A percentile compares a stretch with the other conserved stretches of the same genome.
Conservation (phyloP, 2,888 invertebrate genomes). For the Drosophila villosipedis region DNA sequence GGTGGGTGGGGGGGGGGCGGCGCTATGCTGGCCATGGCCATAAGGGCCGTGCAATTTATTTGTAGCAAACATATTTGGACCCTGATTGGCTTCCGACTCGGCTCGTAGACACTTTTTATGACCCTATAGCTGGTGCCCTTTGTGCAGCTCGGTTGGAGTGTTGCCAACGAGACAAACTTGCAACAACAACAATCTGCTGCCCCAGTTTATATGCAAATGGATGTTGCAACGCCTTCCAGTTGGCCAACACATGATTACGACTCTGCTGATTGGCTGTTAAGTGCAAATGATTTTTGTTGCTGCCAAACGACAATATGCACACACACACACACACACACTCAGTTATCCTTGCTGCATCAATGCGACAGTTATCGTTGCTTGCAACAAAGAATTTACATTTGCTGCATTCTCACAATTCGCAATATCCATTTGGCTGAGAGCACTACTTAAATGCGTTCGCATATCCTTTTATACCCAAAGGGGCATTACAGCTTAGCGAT, state of each 20-base stretch:
- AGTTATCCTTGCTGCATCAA: not conserved
- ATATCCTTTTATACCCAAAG: not conserved
- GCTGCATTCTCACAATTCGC: conserved; percentile 27
- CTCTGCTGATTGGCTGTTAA: conserved; percentile 64
- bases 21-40: conserved; percentile 34
- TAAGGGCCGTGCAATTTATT: conserved; percentile 72
- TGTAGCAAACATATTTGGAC: conserved; percentile 70
- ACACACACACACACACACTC: too few species aligned
- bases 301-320: conserved; percentile 13
- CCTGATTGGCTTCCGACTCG: conserved; percentile 61
- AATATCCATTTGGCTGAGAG: conserved; percentile 57
- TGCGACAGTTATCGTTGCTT: conserved; percentile 14
- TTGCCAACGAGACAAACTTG: conserved; percentile 28
- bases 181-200: conserved; percentile 5
- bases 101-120: conserved; percentile 46
- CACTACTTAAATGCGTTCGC: conserved; percentile 38
- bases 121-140: conserved; percentile 1
- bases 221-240: conserved; percentile 17
- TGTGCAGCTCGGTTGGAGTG: conserved; percentile 44
- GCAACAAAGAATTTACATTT: conserved; percentile 23
- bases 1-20: too few species aligned
- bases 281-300: conserved; percentile 51
- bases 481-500: conserved; percentile 9
- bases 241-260: conserved; percentile 37
- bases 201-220: conserved; percentile 28